phyloP scores from a whole-genome alignment of 2,888 invertebrate genomes.

The Eurytoma adleriae region DNA sequence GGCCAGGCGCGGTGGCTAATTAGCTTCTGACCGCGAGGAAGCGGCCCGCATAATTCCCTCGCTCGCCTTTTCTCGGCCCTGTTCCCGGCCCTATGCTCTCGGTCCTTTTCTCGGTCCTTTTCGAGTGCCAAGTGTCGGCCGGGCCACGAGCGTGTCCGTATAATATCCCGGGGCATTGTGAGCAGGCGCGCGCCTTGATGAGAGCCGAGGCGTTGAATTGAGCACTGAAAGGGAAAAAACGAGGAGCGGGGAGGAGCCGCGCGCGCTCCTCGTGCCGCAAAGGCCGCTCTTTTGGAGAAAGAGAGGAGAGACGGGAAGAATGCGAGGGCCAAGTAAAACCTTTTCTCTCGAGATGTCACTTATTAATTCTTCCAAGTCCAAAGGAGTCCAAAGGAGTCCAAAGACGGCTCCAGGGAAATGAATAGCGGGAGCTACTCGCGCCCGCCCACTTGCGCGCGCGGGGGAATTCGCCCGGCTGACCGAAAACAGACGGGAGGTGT shows the following conservation, averaged over 20 bases:
- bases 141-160: background rate
- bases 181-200: background rate
- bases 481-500: constrained; percentile 57
- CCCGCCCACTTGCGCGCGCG: constrained; percentile 27
- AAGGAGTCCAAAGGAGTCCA: too few relatives aligned
- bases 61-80: background rate
- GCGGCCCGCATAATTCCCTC: constrained; percentile 8
- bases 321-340: constrained; percentile 67
- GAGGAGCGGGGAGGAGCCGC: constrained; percentile 55
- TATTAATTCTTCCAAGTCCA: constrained; percentile 75
- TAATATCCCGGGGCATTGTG: constrained; percentile 19
- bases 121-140: constrained; percentile 2
- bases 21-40: background rate
- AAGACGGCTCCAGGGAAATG: constrained; percentile 60
- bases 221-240: constrained; percentile 1
- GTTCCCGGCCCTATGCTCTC: background rate
- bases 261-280: constrained; percentile 60
- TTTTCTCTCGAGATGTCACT: constrained; percentile 73
- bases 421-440: constrained; percentile 66
- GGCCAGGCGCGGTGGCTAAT: constrained; percentile 35
- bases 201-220: constrained; percentile 43
- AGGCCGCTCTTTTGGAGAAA: constrained; percentile 58
- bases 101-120: too few relatives aligned
- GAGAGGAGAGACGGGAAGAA: constrained; percentile 4
- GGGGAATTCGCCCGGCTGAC: constrained; percentile 57